Evolutionary conservation across 2,113 vertebrate species (phyloP), one percentile per base, ranked within the genome.

Genomic region (Pycnonotus jocosus): DNA sequence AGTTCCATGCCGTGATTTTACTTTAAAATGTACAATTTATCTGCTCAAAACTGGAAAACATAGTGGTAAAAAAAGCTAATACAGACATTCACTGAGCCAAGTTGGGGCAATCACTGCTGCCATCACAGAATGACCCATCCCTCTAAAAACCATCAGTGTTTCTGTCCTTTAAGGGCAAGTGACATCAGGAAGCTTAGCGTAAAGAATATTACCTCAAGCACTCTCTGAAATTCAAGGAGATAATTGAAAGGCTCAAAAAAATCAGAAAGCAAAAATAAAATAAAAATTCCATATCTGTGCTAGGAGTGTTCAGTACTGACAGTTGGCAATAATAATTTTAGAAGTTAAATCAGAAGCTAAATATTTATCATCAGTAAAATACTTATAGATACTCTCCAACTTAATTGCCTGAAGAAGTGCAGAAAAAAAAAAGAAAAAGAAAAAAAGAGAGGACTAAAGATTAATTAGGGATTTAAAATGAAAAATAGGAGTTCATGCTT

Each of bases 401-500:
- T 40, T 60, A 54, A 86, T 60, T 56, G 25, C 37, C 23, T 31
- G 20, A 38, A 66, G 40, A 77, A 78, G 14, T 25, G 12, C 15
- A 45, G 53, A 11, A 11, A 11, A 4, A 13, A 8, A 6, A 3
- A 24, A 22, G 4, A 24, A 6, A 6, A 3, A 28, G 17, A 37
- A 42, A 28, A 9, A 6, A 86, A 44, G 7, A 54, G 61, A 86
- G 17, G 4, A 77, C 23, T 81, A 21, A 3, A 66, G 58, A 71
- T 91, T 85, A 93, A 88, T 42, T 31, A 50, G 17, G 6, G 60
- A 81, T 77, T 95, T 80, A 71, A 72, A 95, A 66, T 0, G 4
- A 95, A 47, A 94, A 95, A 86, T 5, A 86, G 14, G 30, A 73
- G 50, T 50, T 74, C 73, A 57, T 69, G 56, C 12, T 58, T 89